Evolutionary conservation across 2,888 invertebrate species (phyloP).

Genomic region (Tiliacea citrago): DNA sequence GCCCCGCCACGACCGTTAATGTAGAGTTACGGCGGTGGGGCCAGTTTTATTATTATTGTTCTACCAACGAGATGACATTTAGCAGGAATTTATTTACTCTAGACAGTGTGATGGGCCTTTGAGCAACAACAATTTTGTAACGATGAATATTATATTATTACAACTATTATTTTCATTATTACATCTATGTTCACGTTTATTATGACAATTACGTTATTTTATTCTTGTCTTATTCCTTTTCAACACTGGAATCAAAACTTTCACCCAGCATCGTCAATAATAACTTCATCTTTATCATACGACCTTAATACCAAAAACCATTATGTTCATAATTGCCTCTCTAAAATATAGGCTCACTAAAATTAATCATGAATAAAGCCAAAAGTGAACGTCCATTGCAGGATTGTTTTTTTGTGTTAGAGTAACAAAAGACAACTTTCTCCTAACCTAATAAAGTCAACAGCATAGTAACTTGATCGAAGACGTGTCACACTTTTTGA

Average conservation of each 20-base stretch:
- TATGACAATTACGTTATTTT: background rate
- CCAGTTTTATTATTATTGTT: background rate
- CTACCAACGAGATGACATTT: background rate
- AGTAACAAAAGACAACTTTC: slow-evolving; percentile 56
- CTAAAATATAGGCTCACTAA: slow-evolving; percentile 25
- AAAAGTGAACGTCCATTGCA: slow-evolving; percentile 41
- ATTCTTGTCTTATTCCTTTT: background rate
- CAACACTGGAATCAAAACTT: background rate
- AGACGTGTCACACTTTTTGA: slow-evolving; percentile 30
- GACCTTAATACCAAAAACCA: background rate
- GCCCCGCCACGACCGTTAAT: background rate
- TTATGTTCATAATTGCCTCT: slow-evolving; percentile 13
- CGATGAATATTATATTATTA: background rate
- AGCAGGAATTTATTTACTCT: background rate
- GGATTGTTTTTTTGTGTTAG: slow-evolving; percentile 29
- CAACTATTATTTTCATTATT: background rate
- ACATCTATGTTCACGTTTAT: background rate
- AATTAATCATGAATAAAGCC: slow-evolving; percentile 37
- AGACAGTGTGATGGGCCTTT: background rate
- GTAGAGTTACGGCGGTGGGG: background rate
- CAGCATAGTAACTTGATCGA: slow-evolving; percentile 31
- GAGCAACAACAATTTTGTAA: background rate
- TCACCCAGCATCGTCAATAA: background rate
- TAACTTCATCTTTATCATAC: background rate
- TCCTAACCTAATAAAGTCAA: slow-evolving; percentile 39